Percentiles rank a stretch among this genome's conserved stretches.
Conservation (phyloP, 2,888 invertebrate species). For the Chydorus sphaericus region DNA sequence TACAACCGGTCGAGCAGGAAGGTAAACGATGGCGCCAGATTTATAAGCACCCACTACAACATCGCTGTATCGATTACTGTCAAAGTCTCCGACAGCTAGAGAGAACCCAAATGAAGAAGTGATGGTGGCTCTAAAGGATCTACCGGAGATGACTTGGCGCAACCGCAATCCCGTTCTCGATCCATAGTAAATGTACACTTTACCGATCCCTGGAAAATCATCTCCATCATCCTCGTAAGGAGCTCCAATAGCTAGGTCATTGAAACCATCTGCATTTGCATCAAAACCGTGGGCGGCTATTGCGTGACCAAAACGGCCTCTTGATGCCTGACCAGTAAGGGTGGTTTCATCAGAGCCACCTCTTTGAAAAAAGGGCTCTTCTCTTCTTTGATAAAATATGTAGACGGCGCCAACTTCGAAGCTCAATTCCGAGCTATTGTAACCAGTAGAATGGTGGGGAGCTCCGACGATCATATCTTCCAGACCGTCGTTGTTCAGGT, state of each 20-base stretch:
- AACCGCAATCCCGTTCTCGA: neutral
- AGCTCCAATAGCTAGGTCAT: conserved; percentile 4
- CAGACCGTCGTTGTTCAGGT: neutral
- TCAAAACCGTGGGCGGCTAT: neutral
- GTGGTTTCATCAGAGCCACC: neutral
- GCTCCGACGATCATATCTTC: conserved; percentile 3
- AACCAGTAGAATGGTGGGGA: neutral
- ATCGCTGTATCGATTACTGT: conserved; percentile 85
- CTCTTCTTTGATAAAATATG: neutral
- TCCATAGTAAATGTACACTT: conserved; percentile 1
- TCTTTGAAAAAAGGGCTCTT: neutral
- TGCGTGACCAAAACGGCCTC: neutral
- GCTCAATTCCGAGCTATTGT: neutral
- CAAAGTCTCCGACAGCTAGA: conserved; percentile 79
- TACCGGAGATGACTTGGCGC: conserved; percentile 34
- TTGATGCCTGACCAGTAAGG: neutral
- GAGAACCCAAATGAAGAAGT: conserved; percentile 78
- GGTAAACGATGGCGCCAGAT: conserved; percentile 41
- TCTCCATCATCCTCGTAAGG: neutral
- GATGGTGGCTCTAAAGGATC: conserved; percentile 33
- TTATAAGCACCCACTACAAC: conserved; percentile 85
- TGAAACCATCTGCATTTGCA: conserved; percentile 1
- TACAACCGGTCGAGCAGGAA: conserved; percentile 62
- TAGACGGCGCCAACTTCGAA: conserved; percentile 3
- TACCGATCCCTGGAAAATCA: neutral